phyloP scores from a whole-genome alignment of 2,113 vertebrate species.

The Phyllopteryx taeniolatus region DNA sequence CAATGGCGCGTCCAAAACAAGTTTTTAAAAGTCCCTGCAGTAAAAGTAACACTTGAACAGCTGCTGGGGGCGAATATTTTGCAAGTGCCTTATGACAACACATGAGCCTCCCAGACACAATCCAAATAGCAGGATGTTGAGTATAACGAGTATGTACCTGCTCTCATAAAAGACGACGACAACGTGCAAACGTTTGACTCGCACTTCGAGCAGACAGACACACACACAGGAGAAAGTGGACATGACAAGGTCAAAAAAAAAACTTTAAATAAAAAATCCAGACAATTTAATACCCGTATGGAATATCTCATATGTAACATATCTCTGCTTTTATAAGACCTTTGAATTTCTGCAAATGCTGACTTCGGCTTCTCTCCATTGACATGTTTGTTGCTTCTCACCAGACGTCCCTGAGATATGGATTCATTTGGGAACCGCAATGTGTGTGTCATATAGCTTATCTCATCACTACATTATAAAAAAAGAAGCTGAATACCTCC shows the following conservation, averaged over 20 bases:
- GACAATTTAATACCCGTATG: conserved; percentile 3
- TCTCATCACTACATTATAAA: conserved; percentile 78
- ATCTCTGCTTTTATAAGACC: background rate
- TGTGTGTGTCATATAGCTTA: conserved; percentile 64
- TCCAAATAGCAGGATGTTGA: conserved; percentile 59
- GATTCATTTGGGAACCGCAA: conserved; percentile 65
- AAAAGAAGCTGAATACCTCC: conserved; percentile 63
- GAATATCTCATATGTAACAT: conserved; percentile 1
- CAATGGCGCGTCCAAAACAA: conserved; percentile 34
- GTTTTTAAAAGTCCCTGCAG: conserved; percentile 58
- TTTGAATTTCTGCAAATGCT: background rate
- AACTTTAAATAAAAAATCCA: conserved; percentile 32
- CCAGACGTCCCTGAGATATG: conserved; percentile 54
- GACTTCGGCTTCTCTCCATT: background rate
- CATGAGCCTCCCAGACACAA: conserved; percentile 50
- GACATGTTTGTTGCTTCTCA: background rate
- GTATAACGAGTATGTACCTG: conserved; percentile 66
- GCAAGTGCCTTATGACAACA: conserved; percentile 59
- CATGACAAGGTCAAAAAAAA: conserved; percentile 54
- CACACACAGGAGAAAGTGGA: conserved; percentile 24
- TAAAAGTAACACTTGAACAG: conserved; percentile 59
- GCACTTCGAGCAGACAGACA: conserved; percentile 63
- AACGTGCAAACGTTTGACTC: conserved; percentile 66
- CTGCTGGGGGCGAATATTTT: conserved; percentile 48
- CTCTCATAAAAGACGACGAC: conserved; percentile 55